Evolutionary conservation across 2,113 vertebrate species (phyloP).

Genomic region (Burhinus bistriatus): DNA sequence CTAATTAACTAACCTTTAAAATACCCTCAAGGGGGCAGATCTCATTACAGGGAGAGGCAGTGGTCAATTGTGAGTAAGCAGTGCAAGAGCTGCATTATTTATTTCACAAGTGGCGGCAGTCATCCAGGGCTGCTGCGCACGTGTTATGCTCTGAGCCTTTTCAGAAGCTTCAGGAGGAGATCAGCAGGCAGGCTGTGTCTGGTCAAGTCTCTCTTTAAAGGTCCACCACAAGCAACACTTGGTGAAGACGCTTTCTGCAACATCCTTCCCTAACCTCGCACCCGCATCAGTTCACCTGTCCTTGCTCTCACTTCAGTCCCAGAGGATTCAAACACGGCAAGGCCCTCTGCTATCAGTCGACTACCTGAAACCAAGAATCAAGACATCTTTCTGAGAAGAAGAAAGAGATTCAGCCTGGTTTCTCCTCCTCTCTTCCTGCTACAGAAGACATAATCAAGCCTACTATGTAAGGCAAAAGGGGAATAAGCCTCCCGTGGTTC

Average conservation of each 20-base stretch:
- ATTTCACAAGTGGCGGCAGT: neutral
- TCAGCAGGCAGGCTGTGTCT: neutral
- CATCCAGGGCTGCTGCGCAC: neutral
- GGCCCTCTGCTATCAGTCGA: neutral
- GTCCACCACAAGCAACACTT: neutral
- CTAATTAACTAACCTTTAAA: conserved; percentile 53
- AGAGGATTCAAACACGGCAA: neutral
- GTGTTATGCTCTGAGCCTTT: neutral
- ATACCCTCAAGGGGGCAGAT: neutral
- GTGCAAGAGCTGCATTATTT: neutral
- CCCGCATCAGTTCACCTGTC: neutral
- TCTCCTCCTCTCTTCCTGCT: neutral
- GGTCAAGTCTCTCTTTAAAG: neutral
- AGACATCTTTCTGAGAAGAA: neutral
- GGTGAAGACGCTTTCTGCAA: neutral
- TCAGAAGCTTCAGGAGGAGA: neutral
- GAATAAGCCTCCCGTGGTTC: neutral
- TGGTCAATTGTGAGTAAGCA: neutral
- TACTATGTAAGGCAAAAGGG: neutral
- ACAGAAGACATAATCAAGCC: neutral
- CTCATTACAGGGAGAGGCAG: conserved; percentile 11
- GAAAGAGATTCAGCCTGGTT: neutral
- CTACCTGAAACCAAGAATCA: neutral
- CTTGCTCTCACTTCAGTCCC: neutral
- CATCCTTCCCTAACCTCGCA: neutral